Conservation (phyloP, 2,113 vertebrate species). For the Mystacornis crossleyi region DNA sequence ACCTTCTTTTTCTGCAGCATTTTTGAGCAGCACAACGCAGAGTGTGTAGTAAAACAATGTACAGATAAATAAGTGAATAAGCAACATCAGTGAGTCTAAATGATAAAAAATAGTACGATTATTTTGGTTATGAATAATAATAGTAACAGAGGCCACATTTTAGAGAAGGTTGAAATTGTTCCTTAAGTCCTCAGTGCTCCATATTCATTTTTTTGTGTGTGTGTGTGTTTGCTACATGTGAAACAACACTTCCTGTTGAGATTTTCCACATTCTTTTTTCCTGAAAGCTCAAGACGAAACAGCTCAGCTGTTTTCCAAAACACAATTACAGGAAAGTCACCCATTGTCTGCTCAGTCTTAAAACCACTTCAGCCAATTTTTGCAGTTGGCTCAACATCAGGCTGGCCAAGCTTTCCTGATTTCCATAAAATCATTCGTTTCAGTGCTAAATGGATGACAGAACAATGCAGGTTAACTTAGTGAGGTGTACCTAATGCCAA, state of each 20-base stretch:
- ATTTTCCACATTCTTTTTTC: not conserved
- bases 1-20: not conserved
- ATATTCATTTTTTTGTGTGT: not conserved
- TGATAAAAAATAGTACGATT: not conserved
- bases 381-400: not conserved
- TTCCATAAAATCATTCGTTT: not conserved
- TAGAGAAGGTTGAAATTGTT: not conserved
- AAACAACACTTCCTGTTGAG: not conserved
- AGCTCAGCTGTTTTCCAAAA: conserved; percentile 3
- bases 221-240: too few relatives aligned
- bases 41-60: not conserved
- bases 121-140: not conserved
- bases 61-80: not conserved
- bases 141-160: not conserved
- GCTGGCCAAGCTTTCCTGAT: not conserved
- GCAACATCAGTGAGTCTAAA: not conserved
- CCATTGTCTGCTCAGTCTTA: not conserved
- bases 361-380: not conserved
- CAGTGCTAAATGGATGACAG: not conserved
- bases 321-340: not conserved
- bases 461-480: not conserved
- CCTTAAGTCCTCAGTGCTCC: not conserved
- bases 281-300: not conserved
- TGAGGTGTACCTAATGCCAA: not conserved
- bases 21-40: not conserved